Conservation (phyloP, 2,113 vertebrate genomes). For the Plotosus lineatus region DNA sequence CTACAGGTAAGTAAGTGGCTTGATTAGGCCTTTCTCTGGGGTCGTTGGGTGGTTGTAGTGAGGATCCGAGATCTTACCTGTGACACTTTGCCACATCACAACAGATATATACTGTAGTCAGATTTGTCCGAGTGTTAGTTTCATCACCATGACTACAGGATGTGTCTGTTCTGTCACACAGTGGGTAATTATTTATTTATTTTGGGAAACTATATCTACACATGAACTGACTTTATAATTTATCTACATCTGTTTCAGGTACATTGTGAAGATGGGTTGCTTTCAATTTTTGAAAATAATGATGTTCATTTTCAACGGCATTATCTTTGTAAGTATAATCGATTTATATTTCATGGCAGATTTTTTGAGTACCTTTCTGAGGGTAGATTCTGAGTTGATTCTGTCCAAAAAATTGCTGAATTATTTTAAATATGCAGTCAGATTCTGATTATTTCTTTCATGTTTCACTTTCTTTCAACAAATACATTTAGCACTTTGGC, state of each 20-base stretch:
- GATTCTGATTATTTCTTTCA: background rate
- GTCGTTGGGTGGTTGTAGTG: too few relatives aligned
- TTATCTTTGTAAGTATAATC: slow-evolving; percentile 78
- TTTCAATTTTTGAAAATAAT: slow-evolving; percentile 75
- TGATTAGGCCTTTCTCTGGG: too few relatives aligned
- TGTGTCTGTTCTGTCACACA: too few relatives aligned
- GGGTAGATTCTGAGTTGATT: background rate
- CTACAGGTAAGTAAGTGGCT: too few relatives aligned
- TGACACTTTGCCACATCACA: too few relatives aligned
- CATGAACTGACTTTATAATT: too few relatives aligned
- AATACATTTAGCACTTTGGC: background rate
- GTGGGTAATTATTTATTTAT: too few relatives aligned
- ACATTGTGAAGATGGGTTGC: slow-evolving; percentile 68
- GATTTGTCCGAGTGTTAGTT: too few relatives aligned
- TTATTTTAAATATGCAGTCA: background rate
- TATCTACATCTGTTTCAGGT: slow-evolving; percentile 44
- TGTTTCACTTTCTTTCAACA: background rate
- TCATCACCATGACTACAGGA: too few relatives aligned
- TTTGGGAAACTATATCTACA: too few relatives aligned
- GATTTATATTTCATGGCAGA: background rate
- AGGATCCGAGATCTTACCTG: too few relatives aligned
- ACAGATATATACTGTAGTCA: too few relatives aligned
- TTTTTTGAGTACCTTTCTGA: background rate
- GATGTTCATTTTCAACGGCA: slow-evolving; percentile 79
- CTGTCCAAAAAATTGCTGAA: background rate